Conservation (phyloP, 2,797 vertebrate species). For the Hemibagrus guttatus region DNA sequence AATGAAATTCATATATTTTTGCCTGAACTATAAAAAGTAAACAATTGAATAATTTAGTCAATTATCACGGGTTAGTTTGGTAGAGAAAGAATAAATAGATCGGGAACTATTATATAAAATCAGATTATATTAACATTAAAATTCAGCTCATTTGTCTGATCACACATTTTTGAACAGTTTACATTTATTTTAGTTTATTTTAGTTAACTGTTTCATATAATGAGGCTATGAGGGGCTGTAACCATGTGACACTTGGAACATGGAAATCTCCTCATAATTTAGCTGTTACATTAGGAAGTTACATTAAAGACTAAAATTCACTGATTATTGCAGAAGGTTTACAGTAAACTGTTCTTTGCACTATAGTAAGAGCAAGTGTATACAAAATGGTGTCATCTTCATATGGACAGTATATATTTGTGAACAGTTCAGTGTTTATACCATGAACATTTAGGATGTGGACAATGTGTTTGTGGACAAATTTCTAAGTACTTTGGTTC, state of each 20-base stretch:
- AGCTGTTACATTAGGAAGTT: not conserved
- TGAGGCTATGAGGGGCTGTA: not conserved
- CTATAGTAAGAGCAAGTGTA: not conserved
- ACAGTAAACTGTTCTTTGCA: slow-evolving; percentile 33
- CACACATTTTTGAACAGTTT: not conserved
- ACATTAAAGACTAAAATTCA: not conserved
- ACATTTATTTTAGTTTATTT: not conserved
- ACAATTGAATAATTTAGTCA: not conserved
- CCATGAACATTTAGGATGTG: slow-evolving; percentile 30
- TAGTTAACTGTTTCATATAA: not conserved
- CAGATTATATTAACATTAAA: not conserved
- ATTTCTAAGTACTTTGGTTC: slow-evolving; percentile 15
- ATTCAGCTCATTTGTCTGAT: not conserved
- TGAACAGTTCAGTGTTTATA: slow-evolving; percentile 38
- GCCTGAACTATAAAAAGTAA: not conserved
- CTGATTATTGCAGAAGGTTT: slow-evolving; percentile 10
- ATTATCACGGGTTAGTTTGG: not conserved
- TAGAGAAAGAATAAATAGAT: not conserved
- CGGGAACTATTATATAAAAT: not conserved
- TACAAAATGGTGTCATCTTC: slow-evolving; percentile 37
- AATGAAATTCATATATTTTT: not conserved
- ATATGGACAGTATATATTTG: not conserved
- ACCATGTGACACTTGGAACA: not conserved
- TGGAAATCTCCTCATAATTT: not conserved
- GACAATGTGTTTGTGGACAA: slow-evolving; percentile 39